phyloP scores from a whole-genome alignment of 2,888 invertebrate genomes.

The Ditula angustiorana region DNA sequence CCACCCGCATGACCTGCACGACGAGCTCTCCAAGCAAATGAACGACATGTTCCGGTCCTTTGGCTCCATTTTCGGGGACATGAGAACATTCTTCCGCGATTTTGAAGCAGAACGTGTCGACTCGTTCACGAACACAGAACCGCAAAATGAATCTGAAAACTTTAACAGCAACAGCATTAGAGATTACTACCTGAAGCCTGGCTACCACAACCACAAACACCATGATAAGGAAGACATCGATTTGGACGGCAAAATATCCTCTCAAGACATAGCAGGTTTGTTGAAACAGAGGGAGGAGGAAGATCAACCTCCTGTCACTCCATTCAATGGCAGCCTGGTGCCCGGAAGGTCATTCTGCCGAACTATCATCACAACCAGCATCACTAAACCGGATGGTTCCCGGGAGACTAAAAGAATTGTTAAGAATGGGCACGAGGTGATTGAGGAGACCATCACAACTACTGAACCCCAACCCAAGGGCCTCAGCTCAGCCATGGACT shows the following conservation, averaged over 20 bases:
- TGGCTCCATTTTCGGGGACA: slow-evolving; percentile 70
- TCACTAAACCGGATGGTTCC: slow-evolving; percentile 75
- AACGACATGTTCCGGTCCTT: slow-evolving; percentile 72
- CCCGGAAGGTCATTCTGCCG: slow-evolving; percentile 72
- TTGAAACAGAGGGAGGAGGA: slow-evolving; percentile 65
- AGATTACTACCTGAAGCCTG: slow-evolving; percentile 78
- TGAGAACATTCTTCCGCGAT: slow-evolving; percentile 65
- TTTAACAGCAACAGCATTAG: slow-evolving; percentile 63
- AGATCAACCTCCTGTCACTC: slow-evolving; percentile 46
- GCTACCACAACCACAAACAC: slow-evolving; percentile 60
- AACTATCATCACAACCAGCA: slow-evolving; percentile 77
- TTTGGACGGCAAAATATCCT: slow-evolving; percentile 77
- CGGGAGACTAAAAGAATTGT: slow-evolving; percentile 74
- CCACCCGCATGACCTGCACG: slow-evolving; percentile 61
- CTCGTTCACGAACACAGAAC: slow-evolving; percentile 46
- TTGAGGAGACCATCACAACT: slow-evolving; percentile 70
- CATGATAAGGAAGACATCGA: slow-evolving; percentile 67
- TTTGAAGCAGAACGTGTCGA: slow-evolving; percentile 48
- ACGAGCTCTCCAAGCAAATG: slow-evolving; percentile 69
- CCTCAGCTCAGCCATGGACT: slow-evolving; percentile 56
- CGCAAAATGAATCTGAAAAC: slow-evolving; percentile 51
- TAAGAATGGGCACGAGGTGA: slow-evolving; percentile 72
- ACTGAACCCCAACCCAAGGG: slow-evolving; percentile 52
- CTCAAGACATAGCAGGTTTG: slow-evolving; percentile 74
- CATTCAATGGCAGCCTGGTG: slow-evolving; percentile 65